Percentiles rank a stretch among this genome's conserved stretches.
phyloP scores from a whole-genome alignment of 2,797 vertebrate genomes.

The Oceanodroma leucorhoa region DNA sequence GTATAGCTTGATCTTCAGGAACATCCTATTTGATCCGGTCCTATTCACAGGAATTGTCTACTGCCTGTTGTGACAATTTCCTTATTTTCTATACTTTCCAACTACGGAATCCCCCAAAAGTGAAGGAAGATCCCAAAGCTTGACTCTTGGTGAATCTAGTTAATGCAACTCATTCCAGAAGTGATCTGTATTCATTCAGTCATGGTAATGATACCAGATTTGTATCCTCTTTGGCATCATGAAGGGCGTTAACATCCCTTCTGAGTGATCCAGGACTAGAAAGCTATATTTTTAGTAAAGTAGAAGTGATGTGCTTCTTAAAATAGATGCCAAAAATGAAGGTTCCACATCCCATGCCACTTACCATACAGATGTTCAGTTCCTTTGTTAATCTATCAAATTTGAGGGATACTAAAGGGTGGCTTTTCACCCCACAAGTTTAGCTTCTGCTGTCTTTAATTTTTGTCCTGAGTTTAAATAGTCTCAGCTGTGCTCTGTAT shows the following conservation, averaged over 20 bases:
- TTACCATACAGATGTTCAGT: neutral
- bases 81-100: neutral
- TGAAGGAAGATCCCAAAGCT: neutral
- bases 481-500: neutral
- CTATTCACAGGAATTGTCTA: neutral
- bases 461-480: neutral
- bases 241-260: neutral
- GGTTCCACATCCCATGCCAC: neutral
- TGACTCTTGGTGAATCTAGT: neutral
- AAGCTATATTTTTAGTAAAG: neutral
- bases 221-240: neutral
- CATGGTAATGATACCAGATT: neutral
- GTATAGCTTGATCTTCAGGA: neutral
- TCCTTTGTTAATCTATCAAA: neutral
- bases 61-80: neutral
- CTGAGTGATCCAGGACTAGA: neutral
- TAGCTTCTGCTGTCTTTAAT: neutral
- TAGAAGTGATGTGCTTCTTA: neutral
- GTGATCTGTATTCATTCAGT: neutral
- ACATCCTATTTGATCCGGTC: neutral
- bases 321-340: neutral
- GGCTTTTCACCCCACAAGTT: neutral
- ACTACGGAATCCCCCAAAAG: neutral
- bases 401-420: neutral
- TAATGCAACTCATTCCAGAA: neutral